Base-by-base conservation (phyloP, 2,888 invertebrate genomes). In the Latheticus oryzae region DNA sequence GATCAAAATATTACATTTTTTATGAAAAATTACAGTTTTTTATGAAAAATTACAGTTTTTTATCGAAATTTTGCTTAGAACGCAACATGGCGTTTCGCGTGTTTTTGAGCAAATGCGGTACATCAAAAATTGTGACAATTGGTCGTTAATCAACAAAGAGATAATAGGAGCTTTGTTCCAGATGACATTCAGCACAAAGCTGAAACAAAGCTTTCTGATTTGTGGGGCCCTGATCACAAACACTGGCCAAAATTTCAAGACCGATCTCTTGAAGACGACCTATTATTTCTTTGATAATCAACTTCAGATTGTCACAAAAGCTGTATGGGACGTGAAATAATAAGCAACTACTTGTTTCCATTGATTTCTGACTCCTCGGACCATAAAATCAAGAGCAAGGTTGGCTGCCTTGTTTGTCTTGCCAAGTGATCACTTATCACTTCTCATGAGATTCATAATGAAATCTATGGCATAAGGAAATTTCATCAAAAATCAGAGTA, bases 91-190 rank as follows among this genome's bases (percentile, higher is more conserved):
- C 5, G 11, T 43, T 52, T 12, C n/a, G 1, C 1, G 42, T 52
- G 13, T 52, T 52, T 9, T 43, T 52, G 3, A 52, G 15, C 16
- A 52, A 21, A 32, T 43, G 52, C 3, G 30, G 30, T 8, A 30
- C 16, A 43, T 43, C 43, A 15, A 30, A 43, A 17, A 43, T 12
- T 5, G 33, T 33, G 33, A 4, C 33, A 33, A 33, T 33, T 5
- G 26, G 26, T 1, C 26, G 26, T 4, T 28, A 2, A 9, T 28
- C 11, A 9, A 28, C 9, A 28, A 28, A 28, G 9, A 28, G 11
- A 28, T 28, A 33, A 33, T 33, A 33, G 3, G 13, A 16, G 1
- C 33, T 5, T 12, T 33, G 33, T 13, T 15, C 5, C 13, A 15
- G 33, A 15, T 33, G 33, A 13, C 13, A 15, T 33, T 33, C 13